Evolutionary conservation across 2,888 invertebrate species (phyloP).

Genomic region (Stratiomys singularior): DNA sequence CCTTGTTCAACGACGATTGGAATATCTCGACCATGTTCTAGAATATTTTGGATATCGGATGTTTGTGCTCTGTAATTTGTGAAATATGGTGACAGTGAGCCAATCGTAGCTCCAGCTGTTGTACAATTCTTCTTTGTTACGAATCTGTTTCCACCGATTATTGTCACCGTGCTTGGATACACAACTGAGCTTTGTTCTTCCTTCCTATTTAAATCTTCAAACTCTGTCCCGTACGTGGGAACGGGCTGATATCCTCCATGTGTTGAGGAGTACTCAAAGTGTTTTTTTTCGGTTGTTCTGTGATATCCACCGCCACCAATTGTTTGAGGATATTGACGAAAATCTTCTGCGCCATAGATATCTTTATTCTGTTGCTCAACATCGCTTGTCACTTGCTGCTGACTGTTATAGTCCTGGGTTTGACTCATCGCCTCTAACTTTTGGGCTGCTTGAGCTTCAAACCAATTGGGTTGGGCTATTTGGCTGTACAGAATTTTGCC

Average conservation of each 20-base stretch:
- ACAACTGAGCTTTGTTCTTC: slow-evolving; percentile 53
- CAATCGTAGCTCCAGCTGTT: slow-evolving; percentile 55
- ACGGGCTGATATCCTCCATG: slow-evolving; percentile 42
- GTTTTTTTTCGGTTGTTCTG: slow-evolving; percentile 44
- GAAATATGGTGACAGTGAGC: not conserved
- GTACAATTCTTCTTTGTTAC: slow-evolving; percentile 63
- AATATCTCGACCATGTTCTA: slow-evolving; percentile 14
- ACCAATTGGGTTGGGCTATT: slow-evolving; percentile 61
- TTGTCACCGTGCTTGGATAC: slow-evolving; percentile 62
- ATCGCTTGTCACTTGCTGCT: slow-evolving; percentile 55
- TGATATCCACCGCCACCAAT: slow-evolving; percentile 41
- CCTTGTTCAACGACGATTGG: slow-evolving; percentile 25
- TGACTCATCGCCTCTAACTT: slow-evolving; percentile 56
- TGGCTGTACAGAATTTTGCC: slow-evolving; percentile 58
- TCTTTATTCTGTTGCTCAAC: slow-evolving; percentile 37
- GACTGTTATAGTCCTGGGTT: slow-evolving; percentile 53
- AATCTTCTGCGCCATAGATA: slow-evolving; percentile 26
- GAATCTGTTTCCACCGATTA: slow-evolving; percentile 61
- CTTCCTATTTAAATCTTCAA: slow-evolving; percentile 57
- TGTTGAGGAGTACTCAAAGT: slow-evolving; percentile 41
- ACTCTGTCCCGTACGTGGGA: slow-evolving; percentile 27
- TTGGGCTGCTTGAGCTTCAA: slow-evolving; percentile 61
- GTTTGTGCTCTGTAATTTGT: not conserved
- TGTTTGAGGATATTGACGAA: not conserved
- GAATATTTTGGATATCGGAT: not conserved